Conservation (phyloP, 2,113 vertebrate genomes). For the Mesembrinibis cayennensis region DNA sequence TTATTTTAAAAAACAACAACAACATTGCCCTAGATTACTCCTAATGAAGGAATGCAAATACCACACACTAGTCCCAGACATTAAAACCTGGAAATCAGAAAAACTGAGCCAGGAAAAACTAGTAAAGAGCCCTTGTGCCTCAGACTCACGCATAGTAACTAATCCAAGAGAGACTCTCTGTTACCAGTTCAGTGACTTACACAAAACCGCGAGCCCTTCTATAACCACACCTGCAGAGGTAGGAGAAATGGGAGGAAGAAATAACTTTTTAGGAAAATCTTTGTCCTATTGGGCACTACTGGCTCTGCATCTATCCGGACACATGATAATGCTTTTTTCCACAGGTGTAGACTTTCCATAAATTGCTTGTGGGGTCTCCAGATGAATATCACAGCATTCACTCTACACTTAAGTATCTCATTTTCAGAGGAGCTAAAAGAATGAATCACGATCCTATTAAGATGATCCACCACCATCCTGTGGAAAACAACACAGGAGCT, state of each 20-base stretch:
- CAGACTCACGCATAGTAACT: background rate
- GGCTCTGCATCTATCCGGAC: background rate
- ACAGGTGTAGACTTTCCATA: background rate
- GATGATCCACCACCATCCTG: background rate
- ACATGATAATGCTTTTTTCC: background rate
- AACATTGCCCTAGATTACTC: background rate
- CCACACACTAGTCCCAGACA: background rate
- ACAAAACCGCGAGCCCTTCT: background rate
- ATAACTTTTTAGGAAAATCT: background rate
- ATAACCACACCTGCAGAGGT: fast-evolving
- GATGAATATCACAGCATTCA: background rate
- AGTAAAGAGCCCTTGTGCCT: background rate
- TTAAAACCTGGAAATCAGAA: background rate
- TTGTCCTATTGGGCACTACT: background rate
- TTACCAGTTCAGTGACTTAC: background rate
- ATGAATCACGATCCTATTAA: background rate
- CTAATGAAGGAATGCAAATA: background rate
- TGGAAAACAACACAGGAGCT: background rate
- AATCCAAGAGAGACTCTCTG: background rate
- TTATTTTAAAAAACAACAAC: background rate
- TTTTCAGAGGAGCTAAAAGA: slow-evolving; percentile 24
- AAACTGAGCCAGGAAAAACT: background rate
- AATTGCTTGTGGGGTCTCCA: background rate
- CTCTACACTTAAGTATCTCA: background rate
- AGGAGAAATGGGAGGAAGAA: background rate